Evolutionary conservation across 2,888 invertebrate species (phyloP).

Genomic region (Eugnorisma glareosa): DNA sequence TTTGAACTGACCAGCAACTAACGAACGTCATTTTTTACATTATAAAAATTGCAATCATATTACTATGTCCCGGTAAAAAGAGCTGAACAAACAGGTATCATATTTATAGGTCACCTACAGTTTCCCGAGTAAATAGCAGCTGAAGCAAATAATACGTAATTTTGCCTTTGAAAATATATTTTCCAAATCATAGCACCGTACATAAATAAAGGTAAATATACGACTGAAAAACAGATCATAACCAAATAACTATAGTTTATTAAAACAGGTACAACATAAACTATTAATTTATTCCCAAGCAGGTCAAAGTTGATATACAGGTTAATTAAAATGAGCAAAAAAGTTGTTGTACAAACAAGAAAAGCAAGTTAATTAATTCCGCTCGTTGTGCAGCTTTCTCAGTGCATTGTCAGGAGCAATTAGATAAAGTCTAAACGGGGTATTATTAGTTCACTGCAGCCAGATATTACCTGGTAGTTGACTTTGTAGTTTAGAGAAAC

Average conservation of each 20-base stretch:
- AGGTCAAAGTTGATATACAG: background rate
- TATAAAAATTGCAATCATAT: background rate
- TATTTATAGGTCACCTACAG: background rate
- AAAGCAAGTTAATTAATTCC: background rate
- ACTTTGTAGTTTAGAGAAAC: background rate
- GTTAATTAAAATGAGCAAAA: background rate
- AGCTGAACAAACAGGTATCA: background rate
- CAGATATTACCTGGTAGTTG: background rate
- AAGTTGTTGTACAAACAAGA: background rate
- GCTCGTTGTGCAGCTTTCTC: background rate
- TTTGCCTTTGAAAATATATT: background rate
- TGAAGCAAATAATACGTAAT: background rate
- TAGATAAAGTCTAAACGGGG: background rate
- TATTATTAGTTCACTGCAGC: background rate
- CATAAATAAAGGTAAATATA: background rate
- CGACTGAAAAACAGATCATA: background rate
- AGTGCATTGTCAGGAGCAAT: background rate
- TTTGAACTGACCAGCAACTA: background rate
- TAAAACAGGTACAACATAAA: background rate
- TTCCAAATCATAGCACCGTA: background rate
- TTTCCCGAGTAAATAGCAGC: background rate
- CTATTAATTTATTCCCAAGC: background rate
- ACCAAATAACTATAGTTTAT: background rate
- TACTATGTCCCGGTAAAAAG: background rate
- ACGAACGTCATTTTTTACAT: background rate